Percentiles rank a stretch among this genome's conserved stretches.
Conservation (phyloP, 2,113 vertebrate genomes). For the Dermatemys mawii region DNA sequence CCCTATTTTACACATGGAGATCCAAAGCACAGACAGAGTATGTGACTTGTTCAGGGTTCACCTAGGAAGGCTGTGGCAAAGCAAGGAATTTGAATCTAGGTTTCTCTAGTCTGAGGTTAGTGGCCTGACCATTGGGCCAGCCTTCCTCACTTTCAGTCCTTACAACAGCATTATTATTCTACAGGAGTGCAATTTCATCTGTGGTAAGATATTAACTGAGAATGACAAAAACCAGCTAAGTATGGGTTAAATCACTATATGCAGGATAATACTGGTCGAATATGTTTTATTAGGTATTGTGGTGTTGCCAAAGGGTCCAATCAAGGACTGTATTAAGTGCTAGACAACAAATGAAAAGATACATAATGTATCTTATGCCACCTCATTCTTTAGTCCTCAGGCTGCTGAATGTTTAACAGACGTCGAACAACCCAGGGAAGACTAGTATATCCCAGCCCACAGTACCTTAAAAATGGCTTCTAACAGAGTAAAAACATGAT, state of each 20-base stretch:
- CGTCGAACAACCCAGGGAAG: neutral
- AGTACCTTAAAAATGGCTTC: neutral
- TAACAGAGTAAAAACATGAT: neutral
- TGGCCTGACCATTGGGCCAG: accelerated
- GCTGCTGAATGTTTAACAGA: neutral
- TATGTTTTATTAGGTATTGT: neutral
- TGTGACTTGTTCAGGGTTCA: neutral
- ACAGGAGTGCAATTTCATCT: neutral
- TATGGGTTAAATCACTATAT: neutral
- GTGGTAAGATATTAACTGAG: neutral
- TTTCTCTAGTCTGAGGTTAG: neutral
- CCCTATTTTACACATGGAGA: neutral
- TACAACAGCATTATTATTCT: neutral
- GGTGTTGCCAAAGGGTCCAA: neutral
- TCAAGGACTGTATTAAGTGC: accelerated
- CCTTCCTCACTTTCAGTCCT: neutral
- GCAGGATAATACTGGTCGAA: neutral
- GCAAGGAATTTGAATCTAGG: no score
- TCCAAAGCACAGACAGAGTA: no score
- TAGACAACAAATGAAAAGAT: neutral
- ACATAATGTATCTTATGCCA: neutral
- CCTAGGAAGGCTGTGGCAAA: neutral
- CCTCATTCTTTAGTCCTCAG: neutral
- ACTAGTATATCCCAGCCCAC: neutral
- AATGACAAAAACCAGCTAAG: neutral